Evolutionary conservation across 2,888 invertebrate species (phyloP).

Genomic region (Nymphalis polychloros): DNA sequence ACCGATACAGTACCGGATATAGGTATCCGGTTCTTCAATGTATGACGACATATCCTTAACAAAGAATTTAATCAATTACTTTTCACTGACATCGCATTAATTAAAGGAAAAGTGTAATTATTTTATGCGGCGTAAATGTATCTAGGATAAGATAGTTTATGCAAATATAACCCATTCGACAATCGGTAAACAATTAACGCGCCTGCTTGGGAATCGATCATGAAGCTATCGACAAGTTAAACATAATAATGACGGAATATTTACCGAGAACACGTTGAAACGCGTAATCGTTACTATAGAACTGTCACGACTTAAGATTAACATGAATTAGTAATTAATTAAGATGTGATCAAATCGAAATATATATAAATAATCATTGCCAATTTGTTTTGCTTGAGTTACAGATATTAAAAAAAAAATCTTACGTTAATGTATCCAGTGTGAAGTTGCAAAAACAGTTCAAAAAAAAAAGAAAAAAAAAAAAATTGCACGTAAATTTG

Average conservation of each 20-base stretch:
- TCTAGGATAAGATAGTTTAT: conserved; percentile 19
- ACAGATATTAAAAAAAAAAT: neutral
- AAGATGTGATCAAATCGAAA: neutral
- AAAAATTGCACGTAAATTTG: too few relatives aligned
- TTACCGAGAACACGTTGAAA: conserved; percentile 10
- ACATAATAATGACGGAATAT: conserved; percentile 38
- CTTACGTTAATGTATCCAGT: too few relatives aligned
- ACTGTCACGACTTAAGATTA: conserved; percentile 22
- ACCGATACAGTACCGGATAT: too few relatives aligned
- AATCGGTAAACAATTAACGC: conserved; percentile 36
- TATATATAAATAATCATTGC: conserved; percentile 1
- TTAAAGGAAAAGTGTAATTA: too few relatives aligned
- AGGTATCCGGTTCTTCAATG: too few relatives aligned
- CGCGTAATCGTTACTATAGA: conserved; percentile 20
- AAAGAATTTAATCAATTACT: too few relatives aligned
- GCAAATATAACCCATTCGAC: conserved; percentile 24
- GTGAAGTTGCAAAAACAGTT: too few relatives aligned
- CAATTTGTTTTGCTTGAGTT: neutral
- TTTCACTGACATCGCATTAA: neutral
- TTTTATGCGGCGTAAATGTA: neutral
- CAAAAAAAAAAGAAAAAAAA: too few relatives aligned
- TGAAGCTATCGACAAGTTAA: conserved; percentile 32
- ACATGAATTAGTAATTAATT: conserved; percentile 5
- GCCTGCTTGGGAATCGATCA: conserved; percentile 36
- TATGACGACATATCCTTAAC: too few relatives aligned